phyloP scores from a whole-genome alignment of 2,888 invertebrate species.

The Cybosia mesomella region DNA sequence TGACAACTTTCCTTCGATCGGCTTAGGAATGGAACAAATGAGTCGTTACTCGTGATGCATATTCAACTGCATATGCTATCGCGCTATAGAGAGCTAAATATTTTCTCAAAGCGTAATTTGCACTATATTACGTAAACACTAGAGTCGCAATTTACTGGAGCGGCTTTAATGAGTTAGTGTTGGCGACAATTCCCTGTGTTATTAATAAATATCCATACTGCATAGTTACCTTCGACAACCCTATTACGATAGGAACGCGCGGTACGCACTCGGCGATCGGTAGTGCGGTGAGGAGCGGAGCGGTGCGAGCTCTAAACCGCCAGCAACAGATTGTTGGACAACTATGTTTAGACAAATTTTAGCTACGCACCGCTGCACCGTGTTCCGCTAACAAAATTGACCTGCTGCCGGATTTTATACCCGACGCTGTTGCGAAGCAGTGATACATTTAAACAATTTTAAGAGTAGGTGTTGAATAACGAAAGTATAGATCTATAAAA shows the following conservation, averaged over 20 bases:
- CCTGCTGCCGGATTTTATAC: constrained; percentile 19
- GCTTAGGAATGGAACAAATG: background rate
- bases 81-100: background rate
- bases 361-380: constrained; percentile 35
- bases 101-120: background rate
- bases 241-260: background rate
- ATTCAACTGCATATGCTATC: background rate
- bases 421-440: background rate
- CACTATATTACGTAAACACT: background rate
- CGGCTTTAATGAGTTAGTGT: background rate
- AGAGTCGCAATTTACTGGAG: background rate
- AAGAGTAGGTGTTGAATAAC: background rate
- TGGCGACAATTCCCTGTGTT: background rate
- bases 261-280: background rate
- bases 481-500: background rate
- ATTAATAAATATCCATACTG: background rate
- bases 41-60: background rate
- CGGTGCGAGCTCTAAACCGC: constrained; percentile 32
- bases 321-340: constrained; percentile 58
- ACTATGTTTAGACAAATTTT: constrained; percentile 51
- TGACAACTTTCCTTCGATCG: too few species aligned
- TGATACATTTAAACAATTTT: background rate
- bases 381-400: constrained; percentile 49
- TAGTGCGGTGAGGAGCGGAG: constrained; percentile 7
- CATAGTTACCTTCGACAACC: background rate